phyloP scores from a whole-genome alignment of 2,888 invertebrate genomes.

The Megamerina dolium region DNA sequence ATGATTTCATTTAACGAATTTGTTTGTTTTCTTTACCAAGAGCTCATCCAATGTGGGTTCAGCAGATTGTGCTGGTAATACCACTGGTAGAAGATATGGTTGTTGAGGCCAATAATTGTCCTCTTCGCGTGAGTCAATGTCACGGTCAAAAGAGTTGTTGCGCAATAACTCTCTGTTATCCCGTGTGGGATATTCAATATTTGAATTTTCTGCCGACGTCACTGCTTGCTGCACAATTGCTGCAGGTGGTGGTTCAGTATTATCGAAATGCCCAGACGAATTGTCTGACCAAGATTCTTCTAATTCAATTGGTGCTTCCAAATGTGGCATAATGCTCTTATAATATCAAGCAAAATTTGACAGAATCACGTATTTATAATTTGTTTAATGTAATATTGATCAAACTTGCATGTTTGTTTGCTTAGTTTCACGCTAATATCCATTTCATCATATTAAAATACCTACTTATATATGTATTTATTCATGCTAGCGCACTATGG shows the following conservation, averaged over 20 bases:
- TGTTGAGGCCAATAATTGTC: slow-evolving; percentile 47
- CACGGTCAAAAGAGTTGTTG: slow-evolving; percentile 33
- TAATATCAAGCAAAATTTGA: too few species aligned
- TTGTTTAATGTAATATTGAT: too few species aligned
- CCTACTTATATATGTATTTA: too few species aligned
- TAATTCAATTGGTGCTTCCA: slow-evolving; percentile 39
- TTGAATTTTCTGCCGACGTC: slow-evolving; percentile 22
- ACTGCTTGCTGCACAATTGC: slow-evolving; percentile 3
- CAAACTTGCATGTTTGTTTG: too few species aligned
- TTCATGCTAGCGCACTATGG: too few species aligned
- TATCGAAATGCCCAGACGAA: slow-evolving; percentile 37
- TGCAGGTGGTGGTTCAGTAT: slow-evolving; percentile 2
- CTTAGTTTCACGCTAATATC: too few species aligned
- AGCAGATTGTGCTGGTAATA: slow-evolving; percentile 49
- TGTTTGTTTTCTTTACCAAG: too few species aligned
- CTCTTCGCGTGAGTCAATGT: slow-evolving; percentile 37
- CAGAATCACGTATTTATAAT: too few species aligned
- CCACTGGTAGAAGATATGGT: slow-evolving; percentile 54
- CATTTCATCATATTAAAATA: too few species aligned
- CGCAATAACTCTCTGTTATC: slow-evolving; percentile 19
- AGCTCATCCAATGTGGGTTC: slow-evolving; percentile 58
- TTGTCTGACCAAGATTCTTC: slow-evolving; percentile 39
- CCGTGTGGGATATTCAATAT: slow-evolving; percentile 7
- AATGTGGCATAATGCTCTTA: slow-evolving; percentile 31
- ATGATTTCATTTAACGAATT: too few species aligned